phyloP scores from a whole-genome alignment of 2,797 vertebrate genomes.

The Eospalax fontanierii region DNA sequence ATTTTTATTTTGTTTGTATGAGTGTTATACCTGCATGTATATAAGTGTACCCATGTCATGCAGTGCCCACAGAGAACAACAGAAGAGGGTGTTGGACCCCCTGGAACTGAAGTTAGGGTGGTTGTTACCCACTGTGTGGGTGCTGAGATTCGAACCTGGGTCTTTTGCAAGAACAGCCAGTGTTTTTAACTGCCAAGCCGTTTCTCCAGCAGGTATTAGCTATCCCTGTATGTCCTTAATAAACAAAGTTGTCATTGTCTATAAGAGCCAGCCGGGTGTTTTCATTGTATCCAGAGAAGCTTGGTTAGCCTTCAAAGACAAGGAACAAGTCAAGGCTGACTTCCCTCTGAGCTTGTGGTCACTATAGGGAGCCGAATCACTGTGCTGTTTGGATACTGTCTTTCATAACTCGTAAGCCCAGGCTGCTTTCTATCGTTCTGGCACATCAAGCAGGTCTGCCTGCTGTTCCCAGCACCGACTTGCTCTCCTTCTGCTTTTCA shows the following conservation, averaged over 20 bases:
- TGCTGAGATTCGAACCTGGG: too few species aligned
- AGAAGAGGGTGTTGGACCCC: too few species aligned
- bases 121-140: too few species aligned
- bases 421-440: not conserved
- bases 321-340: not conserved
- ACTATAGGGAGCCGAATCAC: not conserved
- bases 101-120: too few species aligned
- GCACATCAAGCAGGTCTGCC: not conserved
- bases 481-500: not conserved
- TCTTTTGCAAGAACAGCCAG: too few species aligned
- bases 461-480: not conserved
- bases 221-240: not conserved
- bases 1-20: too few species aligned
- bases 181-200: too few species aligned
- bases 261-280: not conserved
- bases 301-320: not conserved
- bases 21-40: too few species aligned
- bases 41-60: too few species aligned
- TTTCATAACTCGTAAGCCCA: not conserved
- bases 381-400: not conserved
- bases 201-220: not conserved
- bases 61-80: too few species aligned
- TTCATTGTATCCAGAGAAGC: not conserved
- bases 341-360: not conserved
- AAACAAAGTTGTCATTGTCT: not conserved